Conservation (phyloP, 2,888 invertebrate genomes). For the Oxyteleia sp. region DNA sequence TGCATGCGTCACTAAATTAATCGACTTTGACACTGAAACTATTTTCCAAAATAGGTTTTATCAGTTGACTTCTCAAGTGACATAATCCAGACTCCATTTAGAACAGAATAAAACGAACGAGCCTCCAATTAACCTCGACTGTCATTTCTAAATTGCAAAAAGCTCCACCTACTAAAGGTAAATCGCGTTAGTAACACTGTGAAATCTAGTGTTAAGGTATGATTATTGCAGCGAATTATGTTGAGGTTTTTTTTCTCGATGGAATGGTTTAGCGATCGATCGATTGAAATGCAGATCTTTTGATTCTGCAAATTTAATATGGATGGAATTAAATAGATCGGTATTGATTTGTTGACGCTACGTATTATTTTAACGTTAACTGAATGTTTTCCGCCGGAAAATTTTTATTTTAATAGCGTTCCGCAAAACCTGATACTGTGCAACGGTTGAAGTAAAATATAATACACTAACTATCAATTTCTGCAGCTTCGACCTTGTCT, state of each 20-base stretch:
- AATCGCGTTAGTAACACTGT: background rate
- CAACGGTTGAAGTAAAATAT: background rate
- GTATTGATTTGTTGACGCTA: no score
- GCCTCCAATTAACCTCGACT: constrained; percentile 5
- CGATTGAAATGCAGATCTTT: no score
- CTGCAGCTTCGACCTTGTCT: constrained; percentile 3
- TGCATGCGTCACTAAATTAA: no score
- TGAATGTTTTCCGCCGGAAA: background rate
- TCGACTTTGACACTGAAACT: no score
- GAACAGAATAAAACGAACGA: constrained; percentile 16
- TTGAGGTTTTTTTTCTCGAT: no score
- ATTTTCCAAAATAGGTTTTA: constrained; percentile 42
- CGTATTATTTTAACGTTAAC: background rate
- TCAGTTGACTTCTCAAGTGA: constrained; percentile 33
- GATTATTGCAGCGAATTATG: no score
- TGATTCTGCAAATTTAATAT: no score
- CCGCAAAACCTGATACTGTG: constrained; percentile 2
- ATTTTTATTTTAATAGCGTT: constrained; percentile 1
- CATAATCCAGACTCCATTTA: constrained; percentile 35
- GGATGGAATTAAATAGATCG: no score
- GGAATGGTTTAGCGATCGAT: no score
- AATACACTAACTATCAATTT: constrained; percentile 2
- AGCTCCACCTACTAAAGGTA: constrained; percentile 13
- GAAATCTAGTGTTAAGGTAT: no score
- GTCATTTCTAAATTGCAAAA: constrained; percentile 1